Base-by-base conservation (phyloP, 2,888 invertebrate species). In the Drosophila koepferae region DNA sequence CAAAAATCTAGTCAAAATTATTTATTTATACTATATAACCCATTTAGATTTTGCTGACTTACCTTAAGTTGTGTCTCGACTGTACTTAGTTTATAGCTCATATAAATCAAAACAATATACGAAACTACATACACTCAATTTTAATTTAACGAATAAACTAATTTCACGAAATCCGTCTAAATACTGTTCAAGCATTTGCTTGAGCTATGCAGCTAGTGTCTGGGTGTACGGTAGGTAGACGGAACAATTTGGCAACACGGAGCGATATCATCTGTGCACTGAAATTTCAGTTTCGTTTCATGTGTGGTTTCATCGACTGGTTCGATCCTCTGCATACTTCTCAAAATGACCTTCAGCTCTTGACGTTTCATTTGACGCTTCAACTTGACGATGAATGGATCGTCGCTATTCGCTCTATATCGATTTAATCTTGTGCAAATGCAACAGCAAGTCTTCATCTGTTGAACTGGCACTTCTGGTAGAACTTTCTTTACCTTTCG, bases 1-100 rank as follows among this genome's bases (percentile, higher is more conserved):
- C 69, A 72, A 81, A 81, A 86, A 77, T 86, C 84, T 86, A 86
- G 86, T 84, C 84, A 75, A 86, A 86, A 86, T 77, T 79, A 74
- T 78, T 77, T 79, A 74, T 78, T 63, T 59, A 49, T 55, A 49
- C 18, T 40, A 36, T 34, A 10, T 55, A 40, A 7, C 41, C 28
- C 43, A 20, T 41, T 58, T 58, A 44, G 44, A 44, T 65, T 60
- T 23, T 53, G 51, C 56, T 28, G 12, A 48, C 41, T 34, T 38
- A 23, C 5, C 43, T 23, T 56, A 31, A 40, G 36, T 66, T 66
- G 4, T 12, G 4, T 12, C 40, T 43, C 58, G 36, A 58, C 44
- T 49, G 54, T 74, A 63, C 12, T 28, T 49, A 63, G 77, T 28
- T 61, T 34, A 38, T 66, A 75, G 61, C 48, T 28, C 41, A 60